A percentile compares a stretch with the other conserved stretches of the same genome.
Evolutionary conservation across 1,140 invertebrate species (phyloP).

Genomic region (Scaptodrosophila lebanonensis): DNA sequence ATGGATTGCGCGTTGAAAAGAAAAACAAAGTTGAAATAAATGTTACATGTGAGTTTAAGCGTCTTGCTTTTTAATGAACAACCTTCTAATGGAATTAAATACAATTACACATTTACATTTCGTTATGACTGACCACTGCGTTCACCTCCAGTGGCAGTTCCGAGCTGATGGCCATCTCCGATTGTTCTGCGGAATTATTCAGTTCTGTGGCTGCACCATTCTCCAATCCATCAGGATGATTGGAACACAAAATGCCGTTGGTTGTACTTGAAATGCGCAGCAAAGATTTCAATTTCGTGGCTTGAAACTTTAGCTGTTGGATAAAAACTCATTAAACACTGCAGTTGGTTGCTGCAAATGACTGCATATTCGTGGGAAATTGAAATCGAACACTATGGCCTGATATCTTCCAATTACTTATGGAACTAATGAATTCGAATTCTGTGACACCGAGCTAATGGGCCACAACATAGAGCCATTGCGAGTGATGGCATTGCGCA

Average conservation of each 20-base stretch:
- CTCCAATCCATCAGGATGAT: neutral
- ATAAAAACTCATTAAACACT: too few relatives aligned
- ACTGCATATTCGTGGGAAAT: too few relatives aligned
- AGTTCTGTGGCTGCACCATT: neutral
- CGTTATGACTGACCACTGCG: slow-evolving; percentile 60
- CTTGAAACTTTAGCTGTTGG: slow-evolving; percentile 67
- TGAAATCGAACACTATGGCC: too few relatives aligned
- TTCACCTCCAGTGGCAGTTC: slow-evolving; percentile 66
- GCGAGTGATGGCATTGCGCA: slow-evolving; percentile 28
- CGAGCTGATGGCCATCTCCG: neutral
- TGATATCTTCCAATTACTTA: neutral
- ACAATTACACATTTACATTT: neutral
- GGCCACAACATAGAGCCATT: slow-evolving; percentile 44
- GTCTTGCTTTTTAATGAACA: neutral
- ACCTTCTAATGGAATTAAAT: too few relatives aligned
- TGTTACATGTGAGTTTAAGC: slow-evolving; percentile 54
- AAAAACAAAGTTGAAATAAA: slow-evolving; percentile 56
- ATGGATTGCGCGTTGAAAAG: neutral
- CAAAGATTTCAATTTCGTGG: slow-evolving; percentile 67
- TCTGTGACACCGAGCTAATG: slow-evolving; percentile 2
- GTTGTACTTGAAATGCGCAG: slow-evolving; percentile 57
- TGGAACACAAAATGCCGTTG: slow-evolving; percentile 34
- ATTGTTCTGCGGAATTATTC: slow-evolving; percentile 10
- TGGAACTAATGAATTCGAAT: slow-evolving; percentile 15
- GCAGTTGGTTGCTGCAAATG: too few relatives aligned